Evolutionary conservation across 1,140 invertebrate species (phyloP).

Genomic region (Rhizoglyphus robini): DNA sequence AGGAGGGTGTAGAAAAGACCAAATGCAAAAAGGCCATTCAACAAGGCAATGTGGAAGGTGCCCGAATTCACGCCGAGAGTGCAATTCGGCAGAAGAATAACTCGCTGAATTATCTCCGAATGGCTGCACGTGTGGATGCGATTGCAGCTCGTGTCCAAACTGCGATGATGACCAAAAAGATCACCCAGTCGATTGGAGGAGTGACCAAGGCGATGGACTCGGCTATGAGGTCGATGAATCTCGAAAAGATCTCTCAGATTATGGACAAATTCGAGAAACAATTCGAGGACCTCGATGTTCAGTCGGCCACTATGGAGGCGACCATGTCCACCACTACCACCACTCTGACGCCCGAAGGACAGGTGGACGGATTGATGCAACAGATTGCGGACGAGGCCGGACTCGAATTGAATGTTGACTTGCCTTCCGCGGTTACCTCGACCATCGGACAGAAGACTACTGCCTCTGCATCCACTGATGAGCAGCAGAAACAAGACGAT

Average conservation of each 20-base stretch:
- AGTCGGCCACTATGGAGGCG: conserved; percentile 96
- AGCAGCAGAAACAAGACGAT: conserved; percentile 84
- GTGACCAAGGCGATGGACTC: conserved; percentile 99
- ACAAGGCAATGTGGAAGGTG: conserved; percentile 88
- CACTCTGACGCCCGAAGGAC: conserved; percentile 83
- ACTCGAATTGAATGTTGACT: conserved; percentile 89
- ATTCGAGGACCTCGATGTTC: conserved; percentile 98
- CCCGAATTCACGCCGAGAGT: conserved; percentile 96
- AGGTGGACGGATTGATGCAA: conserved; percentile 87
- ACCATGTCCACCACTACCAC: conserved; percentile 97
- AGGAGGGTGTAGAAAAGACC: conserved; percentile 85
- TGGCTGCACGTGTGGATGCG: conserved; percentile 97
- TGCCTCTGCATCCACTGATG: conserved; percentile 57
- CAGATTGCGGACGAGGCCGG: conserved; percentile 98
- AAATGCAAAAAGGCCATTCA: conserved; percentile 96
- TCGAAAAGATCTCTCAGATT: conserved; percentile 90
- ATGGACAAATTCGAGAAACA: conserved; percentile 99
- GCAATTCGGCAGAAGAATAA: conserved; percentile 98
- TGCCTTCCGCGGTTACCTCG: conserved; percentile 63
- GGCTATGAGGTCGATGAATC: conserved; percentile 99
- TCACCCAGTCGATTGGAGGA: conserved; percentile 70
- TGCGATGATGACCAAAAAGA: conserved; percentile 72
- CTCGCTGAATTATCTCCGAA: conserved; percentile 85
- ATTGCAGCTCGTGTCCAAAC: conserved; percentile 92
- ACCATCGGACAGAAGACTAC: conserved; percentile 32